Conservation (phyloP, 2,888 invertebrate genomes). For the Ommatoiulus sabulosus region DNA sequence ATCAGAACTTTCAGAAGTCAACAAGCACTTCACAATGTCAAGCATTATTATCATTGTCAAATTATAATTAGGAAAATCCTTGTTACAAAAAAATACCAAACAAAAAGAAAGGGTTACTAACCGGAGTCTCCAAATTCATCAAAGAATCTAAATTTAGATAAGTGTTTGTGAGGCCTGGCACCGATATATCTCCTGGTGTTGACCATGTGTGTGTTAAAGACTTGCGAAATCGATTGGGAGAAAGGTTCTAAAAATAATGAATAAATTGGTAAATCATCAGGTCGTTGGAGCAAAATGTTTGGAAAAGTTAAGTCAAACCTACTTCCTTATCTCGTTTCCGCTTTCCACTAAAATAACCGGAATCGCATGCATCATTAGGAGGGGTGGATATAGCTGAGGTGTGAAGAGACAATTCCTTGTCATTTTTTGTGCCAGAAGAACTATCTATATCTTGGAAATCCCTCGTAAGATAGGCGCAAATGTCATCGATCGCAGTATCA, state of each 20-base stretch:
- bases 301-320: slow-evolving; percentile 50
- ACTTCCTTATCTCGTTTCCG: slow-evolving; percentile 63
- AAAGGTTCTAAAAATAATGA: slow-evolving; percentile 52
- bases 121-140: slow-evolving; percentile 67
- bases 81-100: background rate
- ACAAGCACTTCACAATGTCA: background rate
- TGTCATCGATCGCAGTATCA: slow-evolving; percentile 83
- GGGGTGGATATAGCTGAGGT: slow-evolving; percentile 73
- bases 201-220: slow-evolving; percentile 83
- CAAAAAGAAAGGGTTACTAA: slow-evolving; percentile 58
- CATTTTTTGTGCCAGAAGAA: background rate
- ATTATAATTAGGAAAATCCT: background rate
- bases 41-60: background rate
- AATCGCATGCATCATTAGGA: slow-evolving; percentile 61
- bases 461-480: slow-evolving; percentile 88
- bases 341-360: slow-evolving; percentile 39
- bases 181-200: slow-evolving; percentile 69
- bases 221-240: slow-evolving; percentile 71
- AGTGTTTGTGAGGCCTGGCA: slow-evolving; percentile 63
- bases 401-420: background rate
- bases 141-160: slow-evolving; percentile 55
- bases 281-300: background rate
- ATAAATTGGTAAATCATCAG: slow-evolving; percentile 4
- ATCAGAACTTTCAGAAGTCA: no score
- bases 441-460: slow-evolving; percentile 69